Base-by-base conservation (phyloP, 2,888 invertebrate species). In the Rapana venosa region DNA sequence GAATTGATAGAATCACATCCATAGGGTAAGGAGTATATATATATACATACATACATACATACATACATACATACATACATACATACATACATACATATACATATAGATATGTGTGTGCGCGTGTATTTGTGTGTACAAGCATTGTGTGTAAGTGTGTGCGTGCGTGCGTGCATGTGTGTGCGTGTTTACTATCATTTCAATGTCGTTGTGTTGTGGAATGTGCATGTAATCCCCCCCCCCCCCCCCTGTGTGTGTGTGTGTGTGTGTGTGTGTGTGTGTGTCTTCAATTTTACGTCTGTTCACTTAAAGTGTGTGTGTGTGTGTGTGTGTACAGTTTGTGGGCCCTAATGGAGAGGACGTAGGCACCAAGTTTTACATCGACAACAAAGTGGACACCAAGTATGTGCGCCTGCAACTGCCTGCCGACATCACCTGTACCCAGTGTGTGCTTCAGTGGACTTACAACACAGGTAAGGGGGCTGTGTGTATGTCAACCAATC, bases 371-470 rank as follows among this genome's bases (percentile, higher is more conserved):
- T 83, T 61, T 66, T 88, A 88, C 83, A 83, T 83, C 32, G 88
- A 88, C 83, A 0, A 6, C 35, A n/a, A 22, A 8, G 35, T 83
- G 36, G 66, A 81, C 61, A n/a, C 35, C 83, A 81, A 88, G 13
- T 13, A 88, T 66, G 87, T 94, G 13, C 91, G 92, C 47, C 88
- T 95, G 26, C 88, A 66, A 56, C 91, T 95, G 47, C 94, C 94
- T 35, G 61, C 88, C 5, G 90, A 92, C 85, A 90, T 94, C 0
- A 92, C 91, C 47, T 94, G 94, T 90, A 91, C 91, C 36, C 93
- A 92, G 90, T 94, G 94, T 89, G 92, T 94, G 15, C 92, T 94
- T 32, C 94, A 94, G 90, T 94, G 94, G 94, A 94, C 92, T 85
- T 91, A 89, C 89, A 47, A 87, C 15, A 86, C 90, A 47, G 91